Evolutionary conservation across 2,888 invertebrate genomes (phyloP).

Genomic region (Mythimna vitellina): DNA sequence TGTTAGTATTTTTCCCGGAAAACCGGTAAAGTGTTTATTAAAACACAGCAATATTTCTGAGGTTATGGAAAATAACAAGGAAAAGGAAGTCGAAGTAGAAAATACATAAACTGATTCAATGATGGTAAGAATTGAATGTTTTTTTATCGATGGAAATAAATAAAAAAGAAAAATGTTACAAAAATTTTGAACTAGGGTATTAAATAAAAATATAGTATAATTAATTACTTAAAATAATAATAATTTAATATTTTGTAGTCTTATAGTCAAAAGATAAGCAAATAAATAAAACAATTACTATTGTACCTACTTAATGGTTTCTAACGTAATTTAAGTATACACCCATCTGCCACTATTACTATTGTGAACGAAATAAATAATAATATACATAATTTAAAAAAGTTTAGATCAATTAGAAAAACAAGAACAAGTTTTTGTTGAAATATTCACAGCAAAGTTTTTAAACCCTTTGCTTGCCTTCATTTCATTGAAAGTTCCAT

Average conservation of each 20-base stretch:
- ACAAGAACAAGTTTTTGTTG: background rate
- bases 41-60: background rate
- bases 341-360: too few relatives aligned
- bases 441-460: background rate
- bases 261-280: too few relatives aligned
- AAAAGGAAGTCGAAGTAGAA: background rate
- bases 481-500: conserved; percentile 2
- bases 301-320: too few relatives aligned
- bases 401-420: too few relatives aligned
- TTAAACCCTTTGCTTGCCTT: background rate
- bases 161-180: background rate
- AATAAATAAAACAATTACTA: too few relatives aligned
- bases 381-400: too few relatives aligned
- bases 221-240: background rate
- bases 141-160: background rate
- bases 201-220: background rate
- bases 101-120: background rate
- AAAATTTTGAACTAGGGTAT: background rate
- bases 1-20: too few relatives aligned
- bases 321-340: too few relatives aligned
- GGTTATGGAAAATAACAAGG: background rate
- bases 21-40: background rate
- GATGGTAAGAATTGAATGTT: background rate
- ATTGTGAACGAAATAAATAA: too few relatives aligned
- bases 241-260: background rate